These are phyloP conservation scores for Apodemia mormo DNA, from an alignment of 2,888 invertebrate genomes.

Conservation along the genomic window DNA sequence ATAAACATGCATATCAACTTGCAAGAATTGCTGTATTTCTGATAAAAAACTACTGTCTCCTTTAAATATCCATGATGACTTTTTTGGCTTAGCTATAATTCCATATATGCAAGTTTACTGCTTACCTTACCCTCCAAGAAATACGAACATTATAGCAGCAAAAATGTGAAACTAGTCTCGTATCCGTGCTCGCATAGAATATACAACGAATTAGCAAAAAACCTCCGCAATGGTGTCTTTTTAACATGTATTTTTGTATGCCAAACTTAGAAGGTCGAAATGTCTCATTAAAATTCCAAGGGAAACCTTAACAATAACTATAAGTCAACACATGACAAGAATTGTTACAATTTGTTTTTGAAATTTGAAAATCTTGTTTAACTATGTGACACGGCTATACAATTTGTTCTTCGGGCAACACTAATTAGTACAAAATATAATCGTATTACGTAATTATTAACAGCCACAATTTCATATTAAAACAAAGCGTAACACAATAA, in stretches of 20 bases:
- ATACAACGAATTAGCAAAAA: background rate
- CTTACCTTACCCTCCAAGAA: too few species aligned
- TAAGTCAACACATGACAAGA: background rate
- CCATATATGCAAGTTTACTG: too few species aligned
- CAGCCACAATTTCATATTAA: conserved; percentile 11
- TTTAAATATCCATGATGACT: too few species aligned
- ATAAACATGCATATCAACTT: too few species aligned
- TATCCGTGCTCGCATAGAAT: too few species aligned
- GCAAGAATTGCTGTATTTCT: too few species aligned
- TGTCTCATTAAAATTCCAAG: background rate
- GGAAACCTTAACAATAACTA: background rate
- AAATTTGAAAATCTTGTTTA: background rate
- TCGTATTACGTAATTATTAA: background rate
- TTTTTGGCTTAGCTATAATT: too few species aligned
- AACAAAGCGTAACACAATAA: conserved; percentile 13
- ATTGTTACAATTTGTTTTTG: conserved; percentile 5
- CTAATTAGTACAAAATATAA: conserved; percentile 3
- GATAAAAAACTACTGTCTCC: too few species aligned
- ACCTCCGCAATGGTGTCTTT: background rate
- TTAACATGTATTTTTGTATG: background rate
- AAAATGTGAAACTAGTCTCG: too few species aligned
- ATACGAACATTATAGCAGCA: too few species aligned
- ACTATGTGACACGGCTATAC: background rate
- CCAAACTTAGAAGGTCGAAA: background rate
- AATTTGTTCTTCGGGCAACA: background rate